Base-by-base conservation (phyloP, 2,113 vertebrate genomes). In the Platichthys stellatus region DNA sequence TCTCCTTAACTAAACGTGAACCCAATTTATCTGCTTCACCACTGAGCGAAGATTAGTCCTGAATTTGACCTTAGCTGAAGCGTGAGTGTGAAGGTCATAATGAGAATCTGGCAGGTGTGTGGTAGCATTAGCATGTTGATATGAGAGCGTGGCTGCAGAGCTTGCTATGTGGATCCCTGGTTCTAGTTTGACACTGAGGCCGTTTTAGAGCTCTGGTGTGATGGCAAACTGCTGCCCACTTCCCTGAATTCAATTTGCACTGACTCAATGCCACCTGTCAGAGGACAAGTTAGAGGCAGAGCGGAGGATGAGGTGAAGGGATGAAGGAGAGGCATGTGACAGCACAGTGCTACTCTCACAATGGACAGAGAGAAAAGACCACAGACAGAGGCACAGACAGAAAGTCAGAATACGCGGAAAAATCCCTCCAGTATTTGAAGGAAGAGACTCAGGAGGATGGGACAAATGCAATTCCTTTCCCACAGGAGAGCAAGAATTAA, bases 181-280 rank as follows among this genome's bases (percentile, higher is more conserved):
- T 56, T 72, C 49, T 14, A 24, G 70, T 84, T 59, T 80, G 82
- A 82, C 78, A 64, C 65, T 0, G 2, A 62, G 17, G 66, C 58
- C n/a, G 9, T 62, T 76, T 82, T 69, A 70, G 72, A 57, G 73
- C 53, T 60, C 69, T 26, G 57, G 73, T 85, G 88, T 67, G 78
- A 90, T 40, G 63, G 28, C 45, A 61, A 74, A 64, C 63, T 24
- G 4, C 62, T 62, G 80, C 54, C 73, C 49, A 68, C 57, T 72
- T 91, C 80, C 81, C 74, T 20, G 61, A 86, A 89, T 85, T 91
- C 74, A 90, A 89, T 92, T 90, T 86, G 75, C 88, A 87, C 78
- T 69, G 81, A 74, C 69, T 70, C 74, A 35, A 60, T 56, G 58
- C 70, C 83, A 91, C 84, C 87, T 90, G 86, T 84, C 88, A 80